Evolutionary conservation across 1,140 invertebrate species (phyloP).

Genomic region (Stegodyphus mimosarum): DNA sequence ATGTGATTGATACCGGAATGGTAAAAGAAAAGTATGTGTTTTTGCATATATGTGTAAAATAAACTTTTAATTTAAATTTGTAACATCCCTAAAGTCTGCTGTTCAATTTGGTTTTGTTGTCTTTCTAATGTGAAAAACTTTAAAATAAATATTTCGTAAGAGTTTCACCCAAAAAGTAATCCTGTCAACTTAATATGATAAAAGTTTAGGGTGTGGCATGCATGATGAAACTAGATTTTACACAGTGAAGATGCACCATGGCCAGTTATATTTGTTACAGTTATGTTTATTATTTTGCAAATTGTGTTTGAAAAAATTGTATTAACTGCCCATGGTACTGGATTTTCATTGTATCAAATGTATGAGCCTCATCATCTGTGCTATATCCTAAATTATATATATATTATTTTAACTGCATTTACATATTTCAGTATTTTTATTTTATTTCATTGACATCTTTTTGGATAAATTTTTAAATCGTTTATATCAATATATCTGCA

Average conservation of each 20-base stretch:
- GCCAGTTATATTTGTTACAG: not conserved
- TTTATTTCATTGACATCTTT: not conserved
- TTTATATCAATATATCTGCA: not conserved
- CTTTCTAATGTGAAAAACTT: not conserved
- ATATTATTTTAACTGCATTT: not conserved
- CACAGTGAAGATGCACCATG: not conserved
- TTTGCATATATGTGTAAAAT: not conserved
- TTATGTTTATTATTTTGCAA: not conserved
- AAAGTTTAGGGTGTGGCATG: not conserved
- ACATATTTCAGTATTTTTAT: not conserved
- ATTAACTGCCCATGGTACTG: not conserved
- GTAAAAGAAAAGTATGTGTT: conserved; percentile 83
- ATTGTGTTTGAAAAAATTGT: not conserved
- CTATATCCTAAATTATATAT: not conserved
- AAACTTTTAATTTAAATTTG: not conserved
- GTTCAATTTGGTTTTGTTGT: not conserved
- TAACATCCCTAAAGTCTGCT: not conserved
- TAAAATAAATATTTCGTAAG: not conserved
- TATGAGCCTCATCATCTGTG: too few species aligned
- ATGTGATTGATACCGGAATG: conserved; percentile 94
- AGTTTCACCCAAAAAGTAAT: not conserved
- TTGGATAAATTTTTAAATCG: not conserved
- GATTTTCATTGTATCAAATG: too few species aligned
- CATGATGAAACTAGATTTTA: not conserved
- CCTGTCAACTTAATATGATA: not conserved